Evolutionary conservation across 2,113 vertebrate genomes (phyloP).

Genomic region (Sitta europaea): DNA sequence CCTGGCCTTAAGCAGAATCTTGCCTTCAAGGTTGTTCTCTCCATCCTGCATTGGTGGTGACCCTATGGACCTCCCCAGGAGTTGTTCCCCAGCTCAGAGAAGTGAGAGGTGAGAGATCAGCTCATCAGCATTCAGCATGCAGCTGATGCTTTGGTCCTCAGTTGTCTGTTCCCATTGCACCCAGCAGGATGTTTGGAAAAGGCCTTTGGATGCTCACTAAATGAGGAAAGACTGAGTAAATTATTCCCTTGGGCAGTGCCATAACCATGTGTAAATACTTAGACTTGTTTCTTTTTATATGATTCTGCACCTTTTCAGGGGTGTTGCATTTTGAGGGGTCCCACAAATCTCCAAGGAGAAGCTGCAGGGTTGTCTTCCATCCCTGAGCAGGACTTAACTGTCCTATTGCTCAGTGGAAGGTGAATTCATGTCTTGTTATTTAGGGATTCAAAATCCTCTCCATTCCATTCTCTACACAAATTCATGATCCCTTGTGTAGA

Average conservation of each 20-base stretch:
- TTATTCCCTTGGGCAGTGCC: background rate
- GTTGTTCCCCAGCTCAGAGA: background rate
- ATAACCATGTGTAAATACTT: background rate
- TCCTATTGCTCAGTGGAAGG: background rate
- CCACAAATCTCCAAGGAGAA: background rate
- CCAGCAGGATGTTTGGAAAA: background rate
- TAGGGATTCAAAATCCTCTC: background rate
- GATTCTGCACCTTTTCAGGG: background rate
- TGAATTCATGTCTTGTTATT: background rate
- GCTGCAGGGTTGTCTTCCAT: background rate
- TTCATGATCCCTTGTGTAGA: background rate
- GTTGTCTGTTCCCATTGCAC: background rate
- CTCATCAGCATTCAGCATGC: background rate
- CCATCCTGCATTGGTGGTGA: background rate
- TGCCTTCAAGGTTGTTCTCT: background rate
- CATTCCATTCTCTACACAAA: background rate
- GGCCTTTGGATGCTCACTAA: background rate
- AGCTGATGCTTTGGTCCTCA: background rate
- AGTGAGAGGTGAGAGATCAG: background rate
- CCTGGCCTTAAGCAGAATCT: background rate
- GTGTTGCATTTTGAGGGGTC: background rate
- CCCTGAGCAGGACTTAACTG: background rate
- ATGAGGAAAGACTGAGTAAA: background rate
- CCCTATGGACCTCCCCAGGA: background rate
- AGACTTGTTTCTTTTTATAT: background rate